These are phyloP conservation scores for Stichodactyla helianthus DNA, from an alignment of 64 coral and sea anemone genomes.

Conservation along the genomic window DNA sequence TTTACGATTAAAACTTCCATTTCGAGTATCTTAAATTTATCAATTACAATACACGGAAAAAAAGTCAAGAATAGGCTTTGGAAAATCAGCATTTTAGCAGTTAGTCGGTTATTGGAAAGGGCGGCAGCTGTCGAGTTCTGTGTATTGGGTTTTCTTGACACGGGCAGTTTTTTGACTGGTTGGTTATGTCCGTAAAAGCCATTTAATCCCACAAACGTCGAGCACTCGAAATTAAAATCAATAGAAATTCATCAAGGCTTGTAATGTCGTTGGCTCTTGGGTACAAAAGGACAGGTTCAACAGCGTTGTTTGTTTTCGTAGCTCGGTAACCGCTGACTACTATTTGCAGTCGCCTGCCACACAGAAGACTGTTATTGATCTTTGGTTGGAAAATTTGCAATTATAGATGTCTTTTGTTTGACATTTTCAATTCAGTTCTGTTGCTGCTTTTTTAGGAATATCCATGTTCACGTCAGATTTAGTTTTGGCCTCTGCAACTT, in stretches of 20 bases:
- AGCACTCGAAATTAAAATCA: not conserved
- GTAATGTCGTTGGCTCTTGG: not conserved
- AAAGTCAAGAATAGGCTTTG: not conserved
- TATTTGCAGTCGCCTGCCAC: not conserved
- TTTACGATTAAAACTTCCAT: no score
- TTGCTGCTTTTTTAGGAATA: not conserved
- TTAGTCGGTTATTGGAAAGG: not conserved
- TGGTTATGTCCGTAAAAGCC: not conserved
- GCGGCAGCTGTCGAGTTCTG: not conserved
- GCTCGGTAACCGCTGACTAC: not conserved
- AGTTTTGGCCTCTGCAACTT: not conserved
- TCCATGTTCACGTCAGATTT: not conserved
- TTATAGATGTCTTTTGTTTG: constrained; percentile 5
- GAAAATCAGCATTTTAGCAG: not conserved
- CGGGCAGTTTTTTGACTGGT: not conserved
- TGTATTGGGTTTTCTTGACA: not conserved
- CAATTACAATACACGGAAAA: no score
- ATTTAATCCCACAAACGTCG: constrained; percentile 1
- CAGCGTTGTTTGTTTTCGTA: not conserved
- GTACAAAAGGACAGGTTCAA: not conserved
- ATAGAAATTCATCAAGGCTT: constrained; percentile 13
- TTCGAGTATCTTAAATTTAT: no score
- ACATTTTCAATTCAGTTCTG: constrained; percentile 3
- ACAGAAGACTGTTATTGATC: not conserved
- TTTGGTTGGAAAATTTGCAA: not conserved